These are phyloP conservation scores for Syrista parreyssii DNA, from an alignment of 2,888 invertebrate species.

Conservation along the genomic window DNA sequence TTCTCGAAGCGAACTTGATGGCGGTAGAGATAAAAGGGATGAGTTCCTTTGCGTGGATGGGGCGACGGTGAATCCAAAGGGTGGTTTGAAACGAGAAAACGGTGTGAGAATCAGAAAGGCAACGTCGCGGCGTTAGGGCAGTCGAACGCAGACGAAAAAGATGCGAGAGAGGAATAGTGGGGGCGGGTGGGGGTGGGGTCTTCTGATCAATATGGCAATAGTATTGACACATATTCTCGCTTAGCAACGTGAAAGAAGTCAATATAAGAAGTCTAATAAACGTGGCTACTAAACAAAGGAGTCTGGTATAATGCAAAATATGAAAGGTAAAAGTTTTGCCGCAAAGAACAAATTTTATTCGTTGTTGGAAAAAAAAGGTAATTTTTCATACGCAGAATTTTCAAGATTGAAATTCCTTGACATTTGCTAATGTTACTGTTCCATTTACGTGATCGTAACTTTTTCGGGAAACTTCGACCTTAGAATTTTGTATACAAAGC, in stretches of 20 bases:
- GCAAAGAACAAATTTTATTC: too few species aligned
- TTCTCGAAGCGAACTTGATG: not conserved
- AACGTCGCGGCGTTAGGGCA: not conserved
- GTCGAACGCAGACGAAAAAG: not conserved
- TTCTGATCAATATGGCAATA: not conserved
- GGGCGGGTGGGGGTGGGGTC: too few species aligned
- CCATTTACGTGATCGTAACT: too few species aligned
- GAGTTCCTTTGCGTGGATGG: not conserved
- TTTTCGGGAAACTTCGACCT: too few species aligned
- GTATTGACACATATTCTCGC: not conserved
- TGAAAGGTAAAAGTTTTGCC: not conserved
- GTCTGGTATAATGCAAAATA: not conserved
- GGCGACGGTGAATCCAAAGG: not conserved
- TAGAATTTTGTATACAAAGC: too few species aligned
- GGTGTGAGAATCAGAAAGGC: not conserved
- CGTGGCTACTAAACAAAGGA: not conserved
- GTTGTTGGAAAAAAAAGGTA: too few species aligned
- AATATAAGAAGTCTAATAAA: not conserved
- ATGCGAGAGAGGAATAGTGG: not conserved
- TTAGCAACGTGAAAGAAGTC: not conserved
- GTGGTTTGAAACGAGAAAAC: not conserved
- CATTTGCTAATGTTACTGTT: too few species aligned
- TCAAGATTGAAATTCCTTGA: too few species aligned
- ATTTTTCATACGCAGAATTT: too few species aligned
- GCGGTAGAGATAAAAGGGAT: constrained; percentile 5